phyloP scores from a whole-genome alignment of 2,797 vertebrate species.

The Sebastes steindachneri region DNA sequence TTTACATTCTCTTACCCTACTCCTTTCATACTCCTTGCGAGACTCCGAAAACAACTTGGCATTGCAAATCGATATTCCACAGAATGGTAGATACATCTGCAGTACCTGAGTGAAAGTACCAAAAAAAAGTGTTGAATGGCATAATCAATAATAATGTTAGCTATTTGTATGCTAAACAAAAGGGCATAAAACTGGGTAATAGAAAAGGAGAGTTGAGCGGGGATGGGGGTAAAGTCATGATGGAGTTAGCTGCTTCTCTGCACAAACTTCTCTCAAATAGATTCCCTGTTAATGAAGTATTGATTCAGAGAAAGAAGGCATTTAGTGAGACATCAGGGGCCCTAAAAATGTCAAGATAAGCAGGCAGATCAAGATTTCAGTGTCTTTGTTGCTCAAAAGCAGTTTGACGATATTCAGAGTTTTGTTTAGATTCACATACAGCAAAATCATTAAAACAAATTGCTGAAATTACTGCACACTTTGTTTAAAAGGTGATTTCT shows the following conservation, averaged over 20 bases:
- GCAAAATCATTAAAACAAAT: neutral
- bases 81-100: conserved; percentile 86
- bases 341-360: conserved; percentile 7
- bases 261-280: conserved; percentile 20
- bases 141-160: neutral
- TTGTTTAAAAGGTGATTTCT: neutral
- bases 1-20: conserved; percentile 73
- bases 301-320: conserved; percentile 47
- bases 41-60: conserved; percentile 86
- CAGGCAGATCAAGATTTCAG: neutral
- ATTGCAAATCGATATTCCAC: conserved; percentile 84
- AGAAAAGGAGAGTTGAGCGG: neutral
- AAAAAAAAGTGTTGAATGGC: neutral
- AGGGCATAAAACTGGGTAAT: neutral
- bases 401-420: conserved; percentile 1
- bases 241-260: conserved; percentile 10
- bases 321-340: conserved; percentile 23
- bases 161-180: conserved; percentile 16
- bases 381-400: conserved; percentile 3
- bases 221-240: neutral
- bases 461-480: neutral
- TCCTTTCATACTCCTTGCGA: conserved; percentile 85
- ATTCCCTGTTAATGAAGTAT: conserved; percentile 61
- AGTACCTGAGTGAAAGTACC: conserved; percentile 73
- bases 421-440: neutral